Evolutionary conservation across 1,140 invertebrate species (phyloP).

Genomic region (Argopecten irradians): DNA sequence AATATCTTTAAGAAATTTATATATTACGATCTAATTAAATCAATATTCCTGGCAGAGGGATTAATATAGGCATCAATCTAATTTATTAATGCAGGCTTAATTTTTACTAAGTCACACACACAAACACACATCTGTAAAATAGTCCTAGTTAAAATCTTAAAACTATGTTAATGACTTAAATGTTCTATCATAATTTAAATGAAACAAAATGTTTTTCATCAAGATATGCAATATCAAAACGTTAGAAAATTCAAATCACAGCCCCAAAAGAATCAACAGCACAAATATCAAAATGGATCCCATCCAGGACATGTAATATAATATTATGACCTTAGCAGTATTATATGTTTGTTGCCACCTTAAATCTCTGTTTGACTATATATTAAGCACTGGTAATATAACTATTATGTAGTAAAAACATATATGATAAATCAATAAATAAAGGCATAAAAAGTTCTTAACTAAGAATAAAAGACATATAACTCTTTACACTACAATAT

Average conservation of each 20-base stretch:
- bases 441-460: not conserved
- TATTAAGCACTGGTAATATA: too few relatives aligned
- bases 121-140: not conserved
- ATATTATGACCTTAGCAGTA: not conserved
- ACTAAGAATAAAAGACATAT: not conserved
- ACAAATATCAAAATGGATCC: not conserved
- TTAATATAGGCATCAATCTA: not conserved
- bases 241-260: not conserved
- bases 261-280: not conserved
- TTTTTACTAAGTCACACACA: not conserved
- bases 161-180: not conserved
- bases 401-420: too few relatives aligned
- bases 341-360: too few relatives aligned
- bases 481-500: too few relatives aligned
- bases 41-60: constrained; percentile 15
- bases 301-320: not conserved
- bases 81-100: not conserved
- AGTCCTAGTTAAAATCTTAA: not conserved
- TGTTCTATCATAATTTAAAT: not conserved
- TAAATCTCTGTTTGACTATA: too few relatives aligned
- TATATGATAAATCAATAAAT: not conserved
- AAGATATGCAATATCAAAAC: not conserved
- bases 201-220: not conserved
- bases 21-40: not conserved
- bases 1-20: not conserved